Percentiles rank a stretch among this genome's conserved stretches.
phyloP scores from a whole-genome alignment of 1,140 invertebrate species.

The Ceratosolen fusciceps region DNA sequence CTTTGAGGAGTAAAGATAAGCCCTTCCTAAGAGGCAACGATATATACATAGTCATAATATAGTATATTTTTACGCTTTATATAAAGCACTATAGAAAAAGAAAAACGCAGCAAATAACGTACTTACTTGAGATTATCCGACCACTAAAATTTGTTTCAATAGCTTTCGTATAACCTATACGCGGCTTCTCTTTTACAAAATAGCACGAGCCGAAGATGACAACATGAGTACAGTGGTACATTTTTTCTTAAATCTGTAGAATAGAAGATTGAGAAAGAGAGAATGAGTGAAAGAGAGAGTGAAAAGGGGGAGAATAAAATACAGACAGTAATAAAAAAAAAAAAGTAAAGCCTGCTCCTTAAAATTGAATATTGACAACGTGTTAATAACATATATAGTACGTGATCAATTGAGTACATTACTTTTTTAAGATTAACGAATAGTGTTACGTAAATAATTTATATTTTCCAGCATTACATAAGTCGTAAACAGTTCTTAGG shows the following conservation, averaged over 20 bases:
- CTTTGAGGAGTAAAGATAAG: conserved; percentile 57
- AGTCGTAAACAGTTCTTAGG: neutral
- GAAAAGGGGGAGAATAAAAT: neutral
- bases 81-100: neutral
- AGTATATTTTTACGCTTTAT: neutral
- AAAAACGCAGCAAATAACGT: conserved; percentile 70
- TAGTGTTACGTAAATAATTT: conserved; percentile 68
- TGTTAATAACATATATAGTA: conserved; percentile 51
- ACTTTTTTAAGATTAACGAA: conserved; percentile 71
- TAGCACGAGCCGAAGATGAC: neutral
- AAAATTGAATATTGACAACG: neutral
- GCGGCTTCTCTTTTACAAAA: conserved; percentile 14
- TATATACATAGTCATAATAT: conserved; percentile 34
- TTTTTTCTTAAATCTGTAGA: neutral
- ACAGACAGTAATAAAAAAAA: neutral
- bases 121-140: conserved; percentile 70
- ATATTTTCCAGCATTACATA: conserved; percentile 64
- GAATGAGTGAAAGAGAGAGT: neutral
- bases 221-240: neutral
- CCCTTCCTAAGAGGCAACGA: conserved; percentile 62
- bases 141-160: conserved; percentile 59
- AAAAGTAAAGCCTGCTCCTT: neutral
- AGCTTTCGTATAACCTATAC: conserved; percentile 47
- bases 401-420: conserved; percentile 67
- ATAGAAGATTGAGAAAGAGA: neutral